Evolutionary conservation across 2,113 vertebrate species (phyloP), one percentile per base, ranked within the genome.

Genomic region (Ceyx margarethae): DNA sequence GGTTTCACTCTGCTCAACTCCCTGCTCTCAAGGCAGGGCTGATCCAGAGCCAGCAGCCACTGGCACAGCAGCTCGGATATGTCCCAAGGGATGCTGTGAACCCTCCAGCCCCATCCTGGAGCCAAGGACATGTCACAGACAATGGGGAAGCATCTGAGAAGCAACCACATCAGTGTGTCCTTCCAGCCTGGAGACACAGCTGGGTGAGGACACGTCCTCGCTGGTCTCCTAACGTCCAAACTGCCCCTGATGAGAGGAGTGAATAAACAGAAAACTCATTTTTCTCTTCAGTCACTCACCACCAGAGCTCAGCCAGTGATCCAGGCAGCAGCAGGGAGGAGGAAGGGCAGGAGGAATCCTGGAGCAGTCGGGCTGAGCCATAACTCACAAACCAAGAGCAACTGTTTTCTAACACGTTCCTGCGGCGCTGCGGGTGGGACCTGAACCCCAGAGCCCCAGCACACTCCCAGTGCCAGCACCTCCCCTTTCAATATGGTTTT

Each of bases 331-430:
- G 5, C 51, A 15, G 40, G 75, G 73, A 92, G 23, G 20, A 82
- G 46, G 57, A 85, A 81, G 46, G 26, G 57, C 74, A 31, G 53
- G 18, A 84, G 31, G 26, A 89, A 54, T 18, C 56, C 61, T 2
- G 0, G 14, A 3, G 1, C 1, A 3, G 42, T 31, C 7, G 1
- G 40, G 15, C 11, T 6, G 74, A 84, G 66, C 42, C 6, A 0
- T 28, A 81, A 56, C 62, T 79, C 79, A 67, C 13, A n/a, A 33
- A 78, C 42, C 19, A 19, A 53, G 42, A 31, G 0, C 21, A 35
- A 20, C 11, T 57, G 28, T 43, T 81, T 67, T 57, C 62, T 5
- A 46, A 20, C 51, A 11, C 6, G 1, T 18, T 35, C 42, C 50
- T n/a, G 61, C 57, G 42, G 72, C 56, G 58, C 66, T 82, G 48